phyloP scores from a whole-genome alignment of 1,140 invertebrate species.

The Drosophila eugracilis region DNA sequence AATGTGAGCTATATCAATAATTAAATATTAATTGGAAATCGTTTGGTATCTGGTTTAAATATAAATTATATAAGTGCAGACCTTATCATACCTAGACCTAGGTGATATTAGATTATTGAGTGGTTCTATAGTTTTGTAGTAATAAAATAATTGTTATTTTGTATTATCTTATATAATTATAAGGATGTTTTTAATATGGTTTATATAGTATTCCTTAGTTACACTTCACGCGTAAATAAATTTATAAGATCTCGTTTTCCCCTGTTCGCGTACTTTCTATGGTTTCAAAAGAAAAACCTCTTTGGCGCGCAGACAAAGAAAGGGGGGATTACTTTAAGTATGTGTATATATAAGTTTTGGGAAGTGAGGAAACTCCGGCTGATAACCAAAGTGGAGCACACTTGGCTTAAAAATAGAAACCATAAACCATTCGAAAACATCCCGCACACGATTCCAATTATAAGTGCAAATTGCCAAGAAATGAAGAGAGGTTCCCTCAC shows the following conservation, averaged over 20 bases:
- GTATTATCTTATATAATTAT: too few relatives aligned
- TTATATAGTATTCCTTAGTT: too few relatives aligned
- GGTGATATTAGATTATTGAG: too few relatives aligned
- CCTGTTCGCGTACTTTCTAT: conserved; percentile 15
- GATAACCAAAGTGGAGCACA: conserved; percentile 41
- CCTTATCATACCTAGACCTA: too few relatives aligned
- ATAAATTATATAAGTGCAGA: too few relatives aligned
- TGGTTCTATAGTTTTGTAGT: too few relatives aligned
- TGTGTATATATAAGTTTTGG: neutral
- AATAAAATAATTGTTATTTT: too few relatives aligned
- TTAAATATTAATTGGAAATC: too few relatives aligned
- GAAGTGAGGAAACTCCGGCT: conserved; percentile 1
- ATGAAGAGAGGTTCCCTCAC: conserved; percentile 2
- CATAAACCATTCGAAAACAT: neutral
- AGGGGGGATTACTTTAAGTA: neutral
- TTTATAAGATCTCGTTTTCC: neutral
- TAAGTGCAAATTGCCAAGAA: conserved; percentile 19
- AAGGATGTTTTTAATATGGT: too few relatives aligned
- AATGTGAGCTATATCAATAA: too few relatives aligned
- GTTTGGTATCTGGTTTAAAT: too few relatives aligned
- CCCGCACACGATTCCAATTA: conserved; percentile 22
- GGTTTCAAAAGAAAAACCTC: conserved; percentile 31
- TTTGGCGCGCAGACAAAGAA: conserved; percentile 40
- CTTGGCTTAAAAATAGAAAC: conserved; percentile 38
- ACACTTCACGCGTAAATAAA: too few relatives aligned